Evolutionary conservation across 2,888 invertebrate genomes (phyloP), one percentile per base, ranked within the genome.

Genomic region (Campoplex nolae): DNA sequence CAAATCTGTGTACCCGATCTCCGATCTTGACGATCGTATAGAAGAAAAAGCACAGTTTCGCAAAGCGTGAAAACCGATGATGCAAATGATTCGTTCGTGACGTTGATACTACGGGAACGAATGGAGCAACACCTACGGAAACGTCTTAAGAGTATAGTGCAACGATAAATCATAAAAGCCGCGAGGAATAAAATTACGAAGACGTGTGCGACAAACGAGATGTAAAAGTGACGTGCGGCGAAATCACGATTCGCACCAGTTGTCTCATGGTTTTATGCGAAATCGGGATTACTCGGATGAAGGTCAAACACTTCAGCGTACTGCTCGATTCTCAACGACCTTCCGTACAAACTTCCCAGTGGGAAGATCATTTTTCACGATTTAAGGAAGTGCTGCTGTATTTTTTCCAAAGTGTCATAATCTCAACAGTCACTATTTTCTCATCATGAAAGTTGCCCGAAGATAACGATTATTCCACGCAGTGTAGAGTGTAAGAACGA

Each of bases 111-210:
- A 85, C 62, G 83, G 83, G 77, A 82, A 83, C 56, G 76, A 67
- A 56, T 77, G 62, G 77, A 67, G 62, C 13, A 58, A 56, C 86
- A 86, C 82, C 85, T 83, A 90, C 62, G 80, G 83, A 77, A 74
- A 76, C 87, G 82, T 85, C 58, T n/a, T 4, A 51, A 68, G 73
- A 80, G 48, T 83, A 76, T 77, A 77, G 87, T 74, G 82, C 84
- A 84, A 86, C 85, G 82, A 87, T 91, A 90, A 91, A 91, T 91
- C 90, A 90, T 91, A 92, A 90, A 89, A 89, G 89, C 91, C 89
- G 88, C 89, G 74, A 89, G 70, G 90, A 89, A 85, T 68, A 35
- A 82, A 48, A 77, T 89, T 89, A 86, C 88, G 85, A 18, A 88
- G 77, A 84, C 84, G 84, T 75, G 83, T 77, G 65, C 62, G 67